Evolutionary conservation across 2,797 vertebrate species (phyloP).

Genomic region (Pagetopsis macropterus): DNA sequence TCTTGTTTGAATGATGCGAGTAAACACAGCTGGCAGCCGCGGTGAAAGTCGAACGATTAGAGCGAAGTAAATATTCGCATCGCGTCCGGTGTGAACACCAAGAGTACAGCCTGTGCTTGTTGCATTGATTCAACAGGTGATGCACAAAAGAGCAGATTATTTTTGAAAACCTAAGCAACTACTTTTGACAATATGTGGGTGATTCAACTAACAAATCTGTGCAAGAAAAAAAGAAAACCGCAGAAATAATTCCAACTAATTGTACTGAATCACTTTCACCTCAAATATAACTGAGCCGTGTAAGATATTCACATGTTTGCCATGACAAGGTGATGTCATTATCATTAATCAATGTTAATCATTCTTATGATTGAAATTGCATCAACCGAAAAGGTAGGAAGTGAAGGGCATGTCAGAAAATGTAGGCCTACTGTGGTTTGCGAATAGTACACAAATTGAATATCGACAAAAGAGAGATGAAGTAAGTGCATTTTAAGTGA

Average conservation of each 20-base stretch:
- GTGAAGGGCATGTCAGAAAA: neutral
- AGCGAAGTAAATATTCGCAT: no score
- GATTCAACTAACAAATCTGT: slow-evolving; percentile 28
- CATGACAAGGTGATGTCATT: neutral
- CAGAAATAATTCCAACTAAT: neutral
- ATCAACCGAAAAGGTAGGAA: neutral
- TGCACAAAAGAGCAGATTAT: slow-evolving; percentile 26
- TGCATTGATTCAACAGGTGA: slow-evolving; percentile 36
- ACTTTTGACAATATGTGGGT: slow-evolving; percentile 18
- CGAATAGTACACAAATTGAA: neutral
- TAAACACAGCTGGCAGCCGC: no score
- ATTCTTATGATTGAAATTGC: neutral
- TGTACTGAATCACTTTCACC: neutral
- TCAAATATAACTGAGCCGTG: neutral
- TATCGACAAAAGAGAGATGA: no score
- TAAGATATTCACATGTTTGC: neutral
- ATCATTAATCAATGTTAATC: neutral
- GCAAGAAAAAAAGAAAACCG: neutral
- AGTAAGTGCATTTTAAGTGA: neutral
- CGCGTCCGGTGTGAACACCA: neutral
- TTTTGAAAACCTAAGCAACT: slow-evolving; percentile 17
- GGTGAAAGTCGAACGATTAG: no score
- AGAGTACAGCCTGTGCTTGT: slow-evolving; percentile 16
- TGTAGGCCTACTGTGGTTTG: neutral
- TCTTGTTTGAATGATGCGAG: no score